Conservation (phyloP, 2,888 invertebrate species). For the Bombylius major region DNA sequence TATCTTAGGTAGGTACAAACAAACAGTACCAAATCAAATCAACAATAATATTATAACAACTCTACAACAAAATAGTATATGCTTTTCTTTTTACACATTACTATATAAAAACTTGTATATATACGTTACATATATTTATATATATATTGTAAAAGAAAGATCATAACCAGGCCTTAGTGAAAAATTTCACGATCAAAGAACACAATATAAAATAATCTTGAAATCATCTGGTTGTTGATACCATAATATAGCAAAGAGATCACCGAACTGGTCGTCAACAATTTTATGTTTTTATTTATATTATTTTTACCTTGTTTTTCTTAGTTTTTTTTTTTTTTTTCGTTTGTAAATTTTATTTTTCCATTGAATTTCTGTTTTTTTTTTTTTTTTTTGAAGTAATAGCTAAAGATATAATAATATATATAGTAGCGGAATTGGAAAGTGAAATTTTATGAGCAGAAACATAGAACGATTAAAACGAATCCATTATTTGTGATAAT, state of each 20-base stretch:
- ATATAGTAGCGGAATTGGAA: not conserved
- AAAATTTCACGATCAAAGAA: not conserved
- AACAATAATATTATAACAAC: not conserved
- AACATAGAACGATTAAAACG: not conserved
- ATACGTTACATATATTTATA: no score
- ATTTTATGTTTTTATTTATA: not conserved
- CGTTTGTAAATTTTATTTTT: no score
- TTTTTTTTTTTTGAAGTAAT: not conserved
- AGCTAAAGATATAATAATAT: not conserved
- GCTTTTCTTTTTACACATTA: no score
- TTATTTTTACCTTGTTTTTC: not conserved
- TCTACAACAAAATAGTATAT: no score
- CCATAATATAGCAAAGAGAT: not conserved
- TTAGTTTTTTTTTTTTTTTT: no score
- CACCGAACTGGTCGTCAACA: not conserved
- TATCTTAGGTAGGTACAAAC: not conserved
- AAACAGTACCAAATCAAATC: no score
- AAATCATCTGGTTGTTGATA: not conserved
- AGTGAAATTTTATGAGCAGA: conserved; percentile 10
- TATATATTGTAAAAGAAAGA: no score
- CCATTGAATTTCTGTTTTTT: not conserved
- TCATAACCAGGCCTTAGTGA: not conserved
- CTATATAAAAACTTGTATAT: no score
- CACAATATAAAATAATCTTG: not conserved
- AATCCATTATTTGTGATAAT: not conserved